Evolutionary conservation across 2,113 vertebrate genomes (phyloP), one percentile per base, ranked within the genome.

Genomic region (Gadus macrocephalus): DNA sequence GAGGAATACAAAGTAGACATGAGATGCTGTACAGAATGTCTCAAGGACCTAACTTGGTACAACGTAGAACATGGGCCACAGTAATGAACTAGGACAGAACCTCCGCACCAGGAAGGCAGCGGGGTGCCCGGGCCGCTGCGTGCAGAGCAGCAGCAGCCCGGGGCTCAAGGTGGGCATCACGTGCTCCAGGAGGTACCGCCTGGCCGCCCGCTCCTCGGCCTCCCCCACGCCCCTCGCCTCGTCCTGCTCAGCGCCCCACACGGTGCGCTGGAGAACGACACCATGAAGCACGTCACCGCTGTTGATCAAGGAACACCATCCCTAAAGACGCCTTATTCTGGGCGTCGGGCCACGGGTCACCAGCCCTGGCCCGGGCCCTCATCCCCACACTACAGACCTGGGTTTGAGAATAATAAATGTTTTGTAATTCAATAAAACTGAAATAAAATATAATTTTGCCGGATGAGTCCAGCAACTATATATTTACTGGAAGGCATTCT

Each of bases 81-180:
- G 1, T 49, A 9, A 49, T 49, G 6, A 49, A 14, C 42, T 1
- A 49, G 11, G n/a, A 59, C 56, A 59, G 5, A 59, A 15, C 9
- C n/a, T 59, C 15, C 56, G n/a, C 25, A 96, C 95, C 95, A 99
- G 88, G 85, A 97, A 98, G 81, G 97, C 94, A 0, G 98, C 82
- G 0, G 97, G 95, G 65, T 98, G 93, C 0, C 91, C 86, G 0
- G 97, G 96, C 6, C 88, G 89, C 49, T 87, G 83, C 55, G 77
- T 87, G 70, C 93, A 96, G 70, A 95, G 96, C 20, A 95, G 91
- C 0, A 87, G 93, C 68, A 99, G 88, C 0, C 97, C 96, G 79
- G 86, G 87, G 67, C 91, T 91, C 60, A 99, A 92, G 0, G 93
- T 94, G 61, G 95, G 96, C 92, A 98, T 95, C 16, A 98, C 91